Percentiles rank a stretch among this genome's conserved stretches.
Evolutionary conservation across 2,888 invertebrate genomes (phyloP).

Genomic region (Andricus curvator): DNA sequence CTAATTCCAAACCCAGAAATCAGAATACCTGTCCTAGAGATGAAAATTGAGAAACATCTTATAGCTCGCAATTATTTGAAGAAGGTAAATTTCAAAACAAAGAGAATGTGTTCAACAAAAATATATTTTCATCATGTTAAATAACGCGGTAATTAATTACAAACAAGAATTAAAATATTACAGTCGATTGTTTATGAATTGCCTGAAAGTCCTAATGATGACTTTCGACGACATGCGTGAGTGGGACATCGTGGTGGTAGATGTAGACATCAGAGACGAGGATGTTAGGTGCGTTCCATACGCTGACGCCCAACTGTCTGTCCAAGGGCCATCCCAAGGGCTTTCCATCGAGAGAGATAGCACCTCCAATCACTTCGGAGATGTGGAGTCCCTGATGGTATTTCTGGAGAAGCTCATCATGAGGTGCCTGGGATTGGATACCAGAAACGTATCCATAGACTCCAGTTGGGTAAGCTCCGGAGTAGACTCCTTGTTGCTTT

Average conservation of each 20-base stretch:
- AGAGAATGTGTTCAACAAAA: neutral
- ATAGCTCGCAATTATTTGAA: too few species aligned
- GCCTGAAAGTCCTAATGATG: slow-evolving; percentile 32
- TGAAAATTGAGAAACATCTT: too few species aligned
- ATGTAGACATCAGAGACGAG: slow-evolving; percentile 80
- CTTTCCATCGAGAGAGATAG: slow-evolving; percentile 78
- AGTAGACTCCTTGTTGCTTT: slow-evolving; percentile 62
- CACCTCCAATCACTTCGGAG: slow-evolving; percentile 71
- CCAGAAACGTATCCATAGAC: slow-evolving; percentile 11
- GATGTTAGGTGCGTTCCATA: slow-evolving; percentile 79
- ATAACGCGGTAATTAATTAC: slow-evolving; percentile 11
- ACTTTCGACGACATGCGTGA: slow-evolving; percentile 55
- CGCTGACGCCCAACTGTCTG: slow-evolving; percentile 78
- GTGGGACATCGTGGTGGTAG: slow-evolving; percentile 78
- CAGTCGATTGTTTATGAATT: neutral
- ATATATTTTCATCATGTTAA: slow-evolving; percentile 12
- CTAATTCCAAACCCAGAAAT: too few species aligned
- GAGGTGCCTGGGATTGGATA: slow-evolving; percentile 56
- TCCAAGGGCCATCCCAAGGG: slow-evolving; percentile 82
- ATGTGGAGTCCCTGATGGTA: slow-evolving; percentile 68
- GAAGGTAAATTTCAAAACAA: neutral
- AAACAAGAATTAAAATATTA: slow-evolving; percentile 5
- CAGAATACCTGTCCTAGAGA: too few species aligned
- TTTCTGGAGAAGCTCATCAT: slow-evolving; percentile 63
- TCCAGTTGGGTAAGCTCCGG: slow-evolving; percentile 44